Percentiles rank a stretch among this genome's conserved stretches.
Conservation (phyloP, 2,888 invertebrate genomes). For the Crioceris asparagi region DNA sequence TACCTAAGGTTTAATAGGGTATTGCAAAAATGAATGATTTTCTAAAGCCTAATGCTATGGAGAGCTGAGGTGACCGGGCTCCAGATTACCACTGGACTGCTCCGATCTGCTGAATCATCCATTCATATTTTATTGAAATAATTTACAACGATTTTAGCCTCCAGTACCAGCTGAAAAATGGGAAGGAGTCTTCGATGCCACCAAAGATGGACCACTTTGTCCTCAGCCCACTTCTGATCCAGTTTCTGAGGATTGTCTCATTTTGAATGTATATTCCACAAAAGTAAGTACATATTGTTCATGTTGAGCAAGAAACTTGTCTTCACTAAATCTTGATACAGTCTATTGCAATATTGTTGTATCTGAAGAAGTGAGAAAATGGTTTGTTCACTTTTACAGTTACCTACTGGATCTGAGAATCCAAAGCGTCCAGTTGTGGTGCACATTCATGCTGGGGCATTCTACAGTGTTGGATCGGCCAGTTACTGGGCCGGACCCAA, state of each 20-base stretch:
- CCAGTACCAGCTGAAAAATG: slow-evolving; percentile 32
- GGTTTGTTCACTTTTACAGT: slow-evolving; percentile 26
- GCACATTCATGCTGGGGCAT: slow-evolving; percentile 59
- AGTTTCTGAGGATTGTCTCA: slow-evolving; percentile 52
- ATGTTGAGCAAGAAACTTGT: too few relatives aligned
- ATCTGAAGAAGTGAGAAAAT: too few relatives aligned
- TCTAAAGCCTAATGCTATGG: too few relatives aligned
- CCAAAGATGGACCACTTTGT: slow-evolving; percentile 32
- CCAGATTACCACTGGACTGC: too few relatives aligned
- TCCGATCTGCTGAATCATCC: too few relatives aligned
- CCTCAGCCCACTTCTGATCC: slow-evolving; percentile 30
- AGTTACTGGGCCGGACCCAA: slow-evolving; percentile 47
- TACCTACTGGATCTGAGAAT: slow-evolving; percentile 27
- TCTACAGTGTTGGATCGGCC: slow-evolving; percentile 48
- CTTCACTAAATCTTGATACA: too few relatives aligned
- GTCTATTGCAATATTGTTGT: too few relatives aligned
- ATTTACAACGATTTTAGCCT: slow-evolving; percentile 23
- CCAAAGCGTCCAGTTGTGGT: slow-evolving; percentile 50
- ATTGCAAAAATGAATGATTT: too few relatives aligned
- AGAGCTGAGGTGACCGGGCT: too few relatives aligned
- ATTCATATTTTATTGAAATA: slow-evolving; percentile 4
- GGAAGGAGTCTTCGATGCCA: slow-evolving; percentile 32
- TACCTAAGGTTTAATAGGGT: too few relatives aligned
- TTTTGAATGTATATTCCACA: slow-evolving; percentile 50
- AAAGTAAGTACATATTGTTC: slow-evolving; percentile 36